A percentile compares a stretch with the other conserved stretches of the same genome.
phyloP scores from a whole-genome alignment of 2,113 vertebrate genomes.

The Tragulus kanchil region DNA sequence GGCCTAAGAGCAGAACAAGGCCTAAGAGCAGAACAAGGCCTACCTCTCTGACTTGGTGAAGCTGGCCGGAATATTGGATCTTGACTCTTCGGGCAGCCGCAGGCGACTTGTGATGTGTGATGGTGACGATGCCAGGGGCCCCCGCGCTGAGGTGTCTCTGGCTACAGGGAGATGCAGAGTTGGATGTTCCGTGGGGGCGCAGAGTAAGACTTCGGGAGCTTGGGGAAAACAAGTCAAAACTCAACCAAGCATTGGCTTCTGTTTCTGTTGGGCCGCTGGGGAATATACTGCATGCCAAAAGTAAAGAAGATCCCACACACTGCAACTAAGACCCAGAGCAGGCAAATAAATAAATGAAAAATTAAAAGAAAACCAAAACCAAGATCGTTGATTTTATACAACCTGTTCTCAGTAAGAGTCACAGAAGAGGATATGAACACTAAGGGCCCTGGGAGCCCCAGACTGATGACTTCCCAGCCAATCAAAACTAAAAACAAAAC shows the following conservation, averaged over 20 bases:
- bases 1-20: too few relatives aligned
- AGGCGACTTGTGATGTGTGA: slow-evolving; percentile 98
- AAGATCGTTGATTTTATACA: not conserved
- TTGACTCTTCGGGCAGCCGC: slow-evolving; percentile 93
- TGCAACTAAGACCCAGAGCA: not conserved
- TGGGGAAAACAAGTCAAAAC: slow-evolving; percentile 86
- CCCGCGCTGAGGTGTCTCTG: slow-evolving; percentile 90
- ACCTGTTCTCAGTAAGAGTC: not conserved
- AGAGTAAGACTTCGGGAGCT: slow-evolving; percentile 94
- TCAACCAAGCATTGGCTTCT: slow-evolving; percentile 58
- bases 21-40: slow-evolving; percentile 71
- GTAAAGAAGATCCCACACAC: not conserved
- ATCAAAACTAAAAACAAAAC: not conserved
- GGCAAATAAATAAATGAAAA: not conserved
- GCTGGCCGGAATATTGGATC: slow-evolving; percentile 92
- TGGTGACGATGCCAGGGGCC: slow-evolving; percentile 93
- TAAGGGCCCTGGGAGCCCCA: not conserved
- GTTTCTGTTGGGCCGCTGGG: not conserved
- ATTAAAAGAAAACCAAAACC: not conserved
- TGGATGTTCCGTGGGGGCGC: slow-evolving; percentile 91
- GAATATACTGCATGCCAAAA: rapidly evolving
- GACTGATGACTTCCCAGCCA: not conserved
- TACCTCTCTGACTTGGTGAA: slow-evolving; percentile 98
- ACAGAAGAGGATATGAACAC: not conserved
- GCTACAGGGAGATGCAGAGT: slow-evolving; percentile 92